Conservation (phyloP, 1,140 invertebrate species). For the Leptopilina clavipes region DNA sequence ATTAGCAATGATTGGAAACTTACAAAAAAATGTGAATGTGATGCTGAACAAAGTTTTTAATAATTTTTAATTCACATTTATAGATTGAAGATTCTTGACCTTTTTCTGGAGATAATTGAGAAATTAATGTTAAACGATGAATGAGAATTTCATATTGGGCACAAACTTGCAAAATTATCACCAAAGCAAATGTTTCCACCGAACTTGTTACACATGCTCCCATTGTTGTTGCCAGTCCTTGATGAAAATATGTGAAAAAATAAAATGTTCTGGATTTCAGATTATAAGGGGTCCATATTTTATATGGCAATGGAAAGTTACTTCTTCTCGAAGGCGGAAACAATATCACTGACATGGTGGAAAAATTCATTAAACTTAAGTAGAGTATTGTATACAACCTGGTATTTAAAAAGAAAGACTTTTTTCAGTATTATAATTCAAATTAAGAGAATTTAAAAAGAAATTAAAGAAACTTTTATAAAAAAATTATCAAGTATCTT, state of each 20-base stretch:
- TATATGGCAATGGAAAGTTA: neutral
- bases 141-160: neutral
- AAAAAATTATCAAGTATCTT: too few species aligned
- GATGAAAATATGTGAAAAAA: neutral
- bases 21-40: neutral
- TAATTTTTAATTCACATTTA: neutral
- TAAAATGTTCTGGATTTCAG: neutral
- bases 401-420: too few species aligned
- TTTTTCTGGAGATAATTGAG: neutral
- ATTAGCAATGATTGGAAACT: neutral
- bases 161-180: neutral
- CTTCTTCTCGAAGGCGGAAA: neutral
- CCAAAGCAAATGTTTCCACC: neutral
- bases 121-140: neutral
- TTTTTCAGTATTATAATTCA: too few species aligned
- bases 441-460: too few species aligned
- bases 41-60: neutral
- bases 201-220: neutral
- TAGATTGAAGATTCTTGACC: neutral
- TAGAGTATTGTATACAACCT: neutral
- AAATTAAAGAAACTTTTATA: too few species aligned
- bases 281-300: neutral
- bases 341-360: neutral
- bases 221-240: neutral
- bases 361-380: neutral